These are phyloP conservation scores for Agrenia bidenticulata DNA, from an alignment of 2,888 invertebrate species.

Conservation along the genomic window DNA sequence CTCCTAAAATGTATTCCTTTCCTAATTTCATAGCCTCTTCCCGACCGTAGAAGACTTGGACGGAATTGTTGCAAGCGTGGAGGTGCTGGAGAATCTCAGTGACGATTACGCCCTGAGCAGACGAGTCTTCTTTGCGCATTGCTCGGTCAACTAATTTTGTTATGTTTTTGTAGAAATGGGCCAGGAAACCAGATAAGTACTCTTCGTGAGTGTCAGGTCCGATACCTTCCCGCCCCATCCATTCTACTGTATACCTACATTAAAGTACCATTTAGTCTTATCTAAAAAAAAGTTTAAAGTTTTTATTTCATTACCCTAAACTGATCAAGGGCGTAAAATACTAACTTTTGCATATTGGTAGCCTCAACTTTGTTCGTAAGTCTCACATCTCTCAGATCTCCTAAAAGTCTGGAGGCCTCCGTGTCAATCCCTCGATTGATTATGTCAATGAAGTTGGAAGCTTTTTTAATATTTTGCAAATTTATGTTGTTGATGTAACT, in stretches of 20 bases:
- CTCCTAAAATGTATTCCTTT: slow-evolving; percentile 75
- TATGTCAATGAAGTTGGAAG: slow-evolving; percentile 93
- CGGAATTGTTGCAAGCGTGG: slow-evolving; percentile 91
- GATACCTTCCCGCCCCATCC: slow-evolving; percentile 91
- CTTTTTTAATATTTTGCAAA: slow-evolving; percentile 88
- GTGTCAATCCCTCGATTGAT: slow-evolving; percentile 86
- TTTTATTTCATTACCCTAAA: no score
- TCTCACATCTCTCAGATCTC: slow-evolving; percentile 84
- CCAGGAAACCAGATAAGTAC: slow-evolving; percentile 89
- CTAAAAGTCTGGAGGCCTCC: slow-evolving; percentile 85
- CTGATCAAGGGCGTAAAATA: no score
- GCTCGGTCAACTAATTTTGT: slow-evolving; percentile 88
- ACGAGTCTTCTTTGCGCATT: slow-evolving; percentile 92
- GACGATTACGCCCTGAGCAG: slow-evolving; percentile 88
- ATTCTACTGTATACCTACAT: slow-evolving; percentile 88
- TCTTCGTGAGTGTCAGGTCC: slow-evolving; percentile 81
- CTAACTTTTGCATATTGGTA: slow-evolving; percentile 82
- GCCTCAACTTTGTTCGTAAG: slow-evolving; percentile 85
- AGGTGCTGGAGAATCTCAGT: slow-evolving; percentile 92
- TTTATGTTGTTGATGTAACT: slow-evolving; percentile 95
- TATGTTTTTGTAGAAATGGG: slow-evolving; percentile 91
- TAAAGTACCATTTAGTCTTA: slow-evolving; percentile 3
- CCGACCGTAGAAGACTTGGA: slow-evolving; percentile 83
- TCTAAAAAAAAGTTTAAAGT: slow-evolving; percentile 10
- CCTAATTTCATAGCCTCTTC: slow-evolving; percentile 80